Evolutionary conservation across 2,113 vertebrate species (phyloP), one percentile per base, ranked within the genome.

Genomic region (Genyomyrus donnyi): DNA sequence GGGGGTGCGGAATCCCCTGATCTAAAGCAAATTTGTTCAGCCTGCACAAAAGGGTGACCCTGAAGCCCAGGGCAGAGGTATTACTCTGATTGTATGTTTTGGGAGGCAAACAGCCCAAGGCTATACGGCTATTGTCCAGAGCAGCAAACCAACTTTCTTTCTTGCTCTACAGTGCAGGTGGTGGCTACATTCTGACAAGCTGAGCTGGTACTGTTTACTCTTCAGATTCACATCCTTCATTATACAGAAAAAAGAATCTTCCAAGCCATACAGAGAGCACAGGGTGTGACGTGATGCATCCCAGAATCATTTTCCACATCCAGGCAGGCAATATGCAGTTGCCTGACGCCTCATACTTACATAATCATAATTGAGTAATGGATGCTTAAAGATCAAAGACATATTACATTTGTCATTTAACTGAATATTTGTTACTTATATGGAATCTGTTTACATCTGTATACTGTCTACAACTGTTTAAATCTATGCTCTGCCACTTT

Each of bases 21-120:
- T 93, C 93, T 91, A 92, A 89, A 94, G 93, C 94, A 94, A 94
- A 95, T 95, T 95, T 95, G 94, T 94, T 92, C 92, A 94, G 88
- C 88, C 90, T 88, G 92, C 94, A 95, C 94, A 95, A 95, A 56
- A 94, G 92, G 92, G 88, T 49, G 92, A 93, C 87, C 88, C 24
- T 87, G 90, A 91, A 84, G 92, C 92, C 92, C 92, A 91, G 94
- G 93, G 92, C 88, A 91, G 90, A 24, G 42, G 94, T 93, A 92
- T 96, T 94, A 91, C 58, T 89, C 92, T 17, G 52, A 74, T 87
- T 90, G 62, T 58, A 91, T 93, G 93, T 94, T 92, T 94, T 91
- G 31, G 92, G 91, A 93, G 93, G 91, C 93, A 95, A 95, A 94
- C 94, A 94, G 95, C 95, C 94, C 94, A 93, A 93, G 95, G 93